Evolutionary conservation across 2,113 vertebrate genomes (phyloP).

Genomic region (Microcebus murinus): DNA sequence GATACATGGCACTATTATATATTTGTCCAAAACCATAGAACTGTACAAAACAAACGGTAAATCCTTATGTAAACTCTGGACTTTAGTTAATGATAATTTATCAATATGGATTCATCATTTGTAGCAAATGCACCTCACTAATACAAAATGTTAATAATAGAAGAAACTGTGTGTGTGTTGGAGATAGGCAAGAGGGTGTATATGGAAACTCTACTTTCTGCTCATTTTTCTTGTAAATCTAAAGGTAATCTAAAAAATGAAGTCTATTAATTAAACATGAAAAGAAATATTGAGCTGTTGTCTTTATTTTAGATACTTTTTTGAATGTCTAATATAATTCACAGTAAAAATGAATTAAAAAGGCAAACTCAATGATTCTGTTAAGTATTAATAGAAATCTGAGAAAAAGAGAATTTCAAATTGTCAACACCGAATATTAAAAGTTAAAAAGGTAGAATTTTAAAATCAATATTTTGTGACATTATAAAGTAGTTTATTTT

Average conservation of each 20-base stretch:
- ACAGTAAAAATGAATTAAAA: neutral
- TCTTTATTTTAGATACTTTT: constrained; percentile 21
- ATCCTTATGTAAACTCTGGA: neutral
- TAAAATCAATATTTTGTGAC: constrained; percentile 12
- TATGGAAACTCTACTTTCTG: neutral
- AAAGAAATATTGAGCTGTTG: neutral
- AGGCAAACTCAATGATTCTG: neutral
- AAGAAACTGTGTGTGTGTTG: neutral
- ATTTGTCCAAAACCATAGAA: neutral
- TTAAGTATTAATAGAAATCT: neutral
- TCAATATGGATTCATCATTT: neutral
- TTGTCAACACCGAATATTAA: neutral
- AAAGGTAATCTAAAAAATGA: neutral
- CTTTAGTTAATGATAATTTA: neutral
- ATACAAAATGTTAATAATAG: neutral
- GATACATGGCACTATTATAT: neutral
- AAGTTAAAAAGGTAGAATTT: constrained; percentile 14
- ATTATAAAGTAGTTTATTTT: neutral
- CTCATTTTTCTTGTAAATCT: neutral
- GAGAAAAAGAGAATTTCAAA: constrained; percentile 35
- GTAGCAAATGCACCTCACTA: neutral
- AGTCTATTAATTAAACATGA: neutral
- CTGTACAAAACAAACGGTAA: neutral
- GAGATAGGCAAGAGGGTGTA: fast-evolving
- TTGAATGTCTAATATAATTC: neutral